These are phyloP conservation scores for Rhopalosiphum nymphaeae DNA, from an alignment of 2,888 invertebrate species.

Conservation along the genomic window DNA sequence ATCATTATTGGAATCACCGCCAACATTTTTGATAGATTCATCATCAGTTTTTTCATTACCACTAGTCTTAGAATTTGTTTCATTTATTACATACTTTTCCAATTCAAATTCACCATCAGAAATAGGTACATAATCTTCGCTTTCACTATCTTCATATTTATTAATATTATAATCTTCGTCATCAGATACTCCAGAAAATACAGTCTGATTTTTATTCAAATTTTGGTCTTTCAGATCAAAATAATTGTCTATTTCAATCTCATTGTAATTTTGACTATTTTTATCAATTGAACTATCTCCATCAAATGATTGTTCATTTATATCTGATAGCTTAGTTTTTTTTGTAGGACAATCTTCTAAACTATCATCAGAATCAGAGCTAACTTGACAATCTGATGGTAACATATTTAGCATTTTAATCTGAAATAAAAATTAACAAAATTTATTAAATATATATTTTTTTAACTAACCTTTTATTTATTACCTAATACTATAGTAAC, in stretches of 20 bases:
- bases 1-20: neutral
- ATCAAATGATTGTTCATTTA: neutral
- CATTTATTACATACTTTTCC: conserved; percentile 36
- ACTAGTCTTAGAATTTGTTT: neutral
- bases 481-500: no score
- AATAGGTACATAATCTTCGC: conserved; percentile 47
- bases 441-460: neutral
- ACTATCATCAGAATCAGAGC: neutral
- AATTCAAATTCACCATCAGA: conserved; percentile 53
- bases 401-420: conserved; percentile 5
- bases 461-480: neutral
- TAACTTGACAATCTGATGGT: neutral
- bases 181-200: conserved; percentile 29
- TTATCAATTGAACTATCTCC: neutral
- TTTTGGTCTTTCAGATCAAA: neutral
- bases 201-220: neutral
- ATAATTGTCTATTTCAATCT: neutral
- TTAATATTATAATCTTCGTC: neutral
- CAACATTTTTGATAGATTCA: neutral
- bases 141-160: conserved; percentile 46
- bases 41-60: neutral
- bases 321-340: neutral
- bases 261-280: neutral
- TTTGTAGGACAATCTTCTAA: neutral
- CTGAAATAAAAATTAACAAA: neutral